phyloP scores from a whole-genome alignment of 2,113 vertebrate genomes.

The Dicentrarchus labrax region DNA sequence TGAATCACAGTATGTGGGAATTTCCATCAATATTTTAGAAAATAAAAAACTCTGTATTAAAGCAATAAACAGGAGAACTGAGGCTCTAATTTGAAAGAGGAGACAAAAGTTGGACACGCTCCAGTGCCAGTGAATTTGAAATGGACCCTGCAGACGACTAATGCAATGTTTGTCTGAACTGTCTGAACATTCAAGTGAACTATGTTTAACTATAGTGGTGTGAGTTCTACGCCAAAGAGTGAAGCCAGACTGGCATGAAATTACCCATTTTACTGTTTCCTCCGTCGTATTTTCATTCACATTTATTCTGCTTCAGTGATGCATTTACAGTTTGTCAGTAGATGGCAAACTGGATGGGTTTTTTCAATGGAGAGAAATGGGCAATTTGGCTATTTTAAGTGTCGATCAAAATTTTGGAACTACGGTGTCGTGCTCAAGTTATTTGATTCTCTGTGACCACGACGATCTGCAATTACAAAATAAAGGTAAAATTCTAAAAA shows the following conservation, averaged over 20 bases:
- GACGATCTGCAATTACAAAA: background rate
- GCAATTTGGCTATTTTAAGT: background rate
- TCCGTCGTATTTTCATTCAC: conserved; percentile 12
- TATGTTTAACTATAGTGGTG: conserved; percentile 40
- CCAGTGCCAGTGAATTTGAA: conserved; percentile 9
- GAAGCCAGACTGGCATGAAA: conserved; percentile 40
- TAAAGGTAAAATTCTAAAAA: background rate
- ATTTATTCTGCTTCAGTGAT: conserved; percentile 31
- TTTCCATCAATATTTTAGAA: background rate
- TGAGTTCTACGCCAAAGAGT: background rate
- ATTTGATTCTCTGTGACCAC: background rate
- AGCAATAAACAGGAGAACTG: background rate
- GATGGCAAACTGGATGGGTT: conserved; percentile 7
- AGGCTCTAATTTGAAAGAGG: conserved; percentile 16
- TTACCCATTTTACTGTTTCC: conserved; percentile 1
- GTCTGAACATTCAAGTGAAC: conserved; percentile 27
- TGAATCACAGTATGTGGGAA: background rate
- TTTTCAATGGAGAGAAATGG: background rate
- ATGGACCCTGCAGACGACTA: background rate
- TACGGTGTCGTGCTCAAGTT: background rate
- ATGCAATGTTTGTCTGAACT: conserved; percentile 47
- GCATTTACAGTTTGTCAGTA: conserved; percentile 20
- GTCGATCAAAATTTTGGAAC: too few species aligned
- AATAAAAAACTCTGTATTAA: background rate
- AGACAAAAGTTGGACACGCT: conserved; percentile 28